Evolutionary conservation across 2,113 vertebrate genomes (phyloP).

Genomic region (Neotragus pygmaeus): DNA sequence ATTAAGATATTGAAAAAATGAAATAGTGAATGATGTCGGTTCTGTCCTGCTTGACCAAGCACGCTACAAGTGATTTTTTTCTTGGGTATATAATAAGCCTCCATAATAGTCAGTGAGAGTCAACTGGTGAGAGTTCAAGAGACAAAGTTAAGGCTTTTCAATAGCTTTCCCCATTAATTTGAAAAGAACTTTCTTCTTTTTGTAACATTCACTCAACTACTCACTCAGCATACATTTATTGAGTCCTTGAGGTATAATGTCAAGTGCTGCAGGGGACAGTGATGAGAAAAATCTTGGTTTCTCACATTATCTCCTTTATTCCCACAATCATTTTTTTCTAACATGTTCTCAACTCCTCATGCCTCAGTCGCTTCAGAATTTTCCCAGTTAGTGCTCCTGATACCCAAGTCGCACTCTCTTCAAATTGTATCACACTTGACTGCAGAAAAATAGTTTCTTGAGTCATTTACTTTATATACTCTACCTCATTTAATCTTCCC

Average conservation of each 20-base stretch:
- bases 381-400: not conserved
- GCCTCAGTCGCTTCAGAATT: not conserved
- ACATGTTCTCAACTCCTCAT: not conserved
- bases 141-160: not conserved
- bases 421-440: not conserved
- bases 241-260: not conserved
- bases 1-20: conserved; percentile 25
- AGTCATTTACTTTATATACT: not conserved
- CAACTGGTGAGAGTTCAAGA: not conserved
- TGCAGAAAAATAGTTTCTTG: not conserved
- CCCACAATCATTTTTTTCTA: not conserved
- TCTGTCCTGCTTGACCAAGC: not conserved
- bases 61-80: not conserved
- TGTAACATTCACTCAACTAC: not conserved
- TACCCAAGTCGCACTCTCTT: not conserved
- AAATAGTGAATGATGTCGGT: not conserved
- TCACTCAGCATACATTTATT: not conserved
- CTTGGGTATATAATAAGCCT: not conserved
- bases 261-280: not conserved
- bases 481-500: not conserved
- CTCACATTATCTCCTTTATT: not conserved
- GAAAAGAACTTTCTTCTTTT: not conserved
- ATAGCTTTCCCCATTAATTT: not conserved
- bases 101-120: not conserved
- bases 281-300: not conserved